These are phyloP conservation scores for Mythimna ferrago DNA, from an alignment of 2,888 invertebrate genomes.

Conservation along the genomic window DNA sequence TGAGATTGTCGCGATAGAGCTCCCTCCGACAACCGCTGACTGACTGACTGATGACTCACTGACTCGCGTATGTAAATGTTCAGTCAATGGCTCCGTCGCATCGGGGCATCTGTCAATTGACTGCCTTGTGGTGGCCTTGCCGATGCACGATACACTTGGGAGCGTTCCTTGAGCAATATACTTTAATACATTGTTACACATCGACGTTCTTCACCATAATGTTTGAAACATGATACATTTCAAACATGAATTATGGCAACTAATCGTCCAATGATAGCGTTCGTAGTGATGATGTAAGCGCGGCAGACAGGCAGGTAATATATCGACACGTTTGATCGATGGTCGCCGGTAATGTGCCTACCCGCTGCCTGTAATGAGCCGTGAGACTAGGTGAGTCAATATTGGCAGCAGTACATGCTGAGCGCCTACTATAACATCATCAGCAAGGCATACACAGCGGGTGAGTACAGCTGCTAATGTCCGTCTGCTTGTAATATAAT, in stretches of 20 bases:
- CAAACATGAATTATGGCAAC: conserved; percentile 1
- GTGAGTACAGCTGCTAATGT: not conserved
- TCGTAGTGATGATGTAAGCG: not conserved
- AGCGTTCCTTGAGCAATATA: not conserved
- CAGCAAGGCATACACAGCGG: too few species aligned
- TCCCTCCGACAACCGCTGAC: conserved; percentile 25
- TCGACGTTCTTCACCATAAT: not conserved
- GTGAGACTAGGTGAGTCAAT: conserved; percentile 15
- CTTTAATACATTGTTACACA: not conserved
- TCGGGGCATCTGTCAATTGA: conserved; percentile 5
- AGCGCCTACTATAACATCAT: not conserved
- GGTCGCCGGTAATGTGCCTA: conserved; percentile 12
- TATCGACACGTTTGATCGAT: conserved; percentile 30
- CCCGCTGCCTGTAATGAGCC: conserved; percentile 7
- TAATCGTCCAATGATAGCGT: conserved; percentile 11
- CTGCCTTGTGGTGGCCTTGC: conserved; percentile 12
- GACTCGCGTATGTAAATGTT: conserved; percentile 54
- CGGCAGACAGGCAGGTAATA: conserved; percentile 16
- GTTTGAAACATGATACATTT: conserved; percentile 5
- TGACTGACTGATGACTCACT: conserved; percentile 40
- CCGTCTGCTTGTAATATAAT: too few species aligned
- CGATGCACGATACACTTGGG: conserved; percentile 3
- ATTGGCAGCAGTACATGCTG: not conserved
- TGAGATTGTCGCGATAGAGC: conserved; percentile 53
- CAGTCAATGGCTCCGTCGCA: not conserved